Evolutionary conservation across 2,113 vertebrate species (phyloP).

Genomic region (Gobio gobio): DNA sequence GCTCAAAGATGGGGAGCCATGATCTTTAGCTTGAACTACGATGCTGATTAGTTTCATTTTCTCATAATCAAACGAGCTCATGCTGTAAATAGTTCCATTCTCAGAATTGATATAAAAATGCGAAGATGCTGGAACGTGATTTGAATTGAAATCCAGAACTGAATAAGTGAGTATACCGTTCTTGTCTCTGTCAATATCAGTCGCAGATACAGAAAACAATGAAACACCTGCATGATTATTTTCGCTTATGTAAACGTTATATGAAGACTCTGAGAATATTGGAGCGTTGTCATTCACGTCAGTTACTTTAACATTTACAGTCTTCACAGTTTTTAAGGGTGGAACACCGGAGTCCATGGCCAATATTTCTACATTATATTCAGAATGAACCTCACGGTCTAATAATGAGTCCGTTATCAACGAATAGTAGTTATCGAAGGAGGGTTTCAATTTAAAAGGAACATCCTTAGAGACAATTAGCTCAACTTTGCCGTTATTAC

Average conservation of each 20-base stretch:
- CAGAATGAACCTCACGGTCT: slow-evolving; percentile 58
- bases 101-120: slow-evolving; percentile 84
- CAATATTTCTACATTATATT: slow-evolving; percentile 66
- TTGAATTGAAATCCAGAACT: slow-evolving; percentile 73
- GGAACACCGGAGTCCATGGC: slow-evolving; percentile 81
- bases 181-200: slow-evolving; percentile 75
- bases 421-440: slow-evolving; percentile 68
- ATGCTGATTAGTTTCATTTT: slow-evolving; percentile 83
- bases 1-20: slow-evolving; percentile 77
- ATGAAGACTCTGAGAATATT: slow-evolving; percentile 73
- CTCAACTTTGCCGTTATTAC: slow-evolving; percentile 65
- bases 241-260: slow-evolving; percentile 66
- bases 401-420: slow-evolving; percentile 60
- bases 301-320: slow-evolving; percentile 74
- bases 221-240: slow-evolving; percentile 65
- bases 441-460: slow-evolving; percentile 64
- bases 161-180: slow-evolving; percentile 80
- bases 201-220: slow-evolving; percentile 70
- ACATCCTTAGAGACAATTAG: slow-evolving; percentile 35
- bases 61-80: slow-evolving; percentile 83
- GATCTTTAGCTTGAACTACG: slow-evolving; percentile 79
- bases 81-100: slow-evolving; percentile 81
- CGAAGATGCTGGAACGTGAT: slow-evolving; percentile 76
- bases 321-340: slow-evolving; percentile 73
- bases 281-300: slow-evolving; percentile 86